A percentile compares a stretch with the other conserved stretches of the same genome.
Evolutionary conservation across 2,888 invertebrate species (phyloP).

Genomic region (Dryadula phaetusa): DNA sequence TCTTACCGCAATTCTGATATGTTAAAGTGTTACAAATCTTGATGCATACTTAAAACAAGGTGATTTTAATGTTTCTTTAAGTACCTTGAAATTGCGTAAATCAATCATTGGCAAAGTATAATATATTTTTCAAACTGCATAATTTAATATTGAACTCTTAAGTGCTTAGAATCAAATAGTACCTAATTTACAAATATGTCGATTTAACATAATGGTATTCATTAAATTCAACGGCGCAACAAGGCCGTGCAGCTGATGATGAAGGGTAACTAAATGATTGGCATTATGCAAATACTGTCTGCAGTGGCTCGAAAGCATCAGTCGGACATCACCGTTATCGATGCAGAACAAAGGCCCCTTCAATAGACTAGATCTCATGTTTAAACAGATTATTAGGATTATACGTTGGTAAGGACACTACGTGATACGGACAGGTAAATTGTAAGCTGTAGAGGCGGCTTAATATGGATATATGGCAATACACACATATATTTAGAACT

Average conservation of each 20-base stretch:
- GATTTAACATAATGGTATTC: conserved; percentile 32
- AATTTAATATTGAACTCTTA: too few relatives aligned
- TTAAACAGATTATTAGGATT: conserved; percentile 39
- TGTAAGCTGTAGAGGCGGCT: not conserved
- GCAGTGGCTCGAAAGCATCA: conserved; percentile 63
- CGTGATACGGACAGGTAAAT: not conserved
- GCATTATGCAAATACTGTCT: conserved; percentile 80
- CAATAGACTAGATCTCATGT: conserved; percentile 39
- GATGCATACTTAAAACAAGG: too few relatives aligned
- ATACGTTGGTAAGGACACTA: conserved; percentile 13
- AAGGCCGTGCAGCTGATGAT: conserved; percentile 74
- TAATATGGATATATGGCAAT: not conserved
- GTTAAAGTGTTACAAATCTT: too few relatives aligned
- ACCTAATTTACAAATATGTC: not conserved
- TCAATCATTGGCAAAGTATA: too few relatives aligned
- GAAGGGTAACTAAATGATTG: conserved; percentile 68
- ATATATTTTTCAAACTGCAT: too few relatives aligned
- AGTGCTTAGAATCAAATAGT: too few relatives aligned
- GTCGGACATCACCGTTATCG: conserved; percentile 57
- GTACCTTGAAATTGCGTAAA: too few relatives aligned
- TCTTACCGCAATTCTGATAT: too few relatives aligned
- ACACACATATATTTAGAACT: not conserved
- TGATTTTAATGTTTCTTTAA: too few relatives aligned
- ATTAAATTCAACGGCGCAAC: conserved; percentile 62
- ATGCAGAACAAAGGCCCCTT: conserved; percentile 52